Percentiles rank a stretch among this genome's conserved stretches.
These are phyloP conservation scores for Myotis lucifugus DNA, from an alignment of 2,113 vertebrate species.

Conservation along the genomic window DNA sequence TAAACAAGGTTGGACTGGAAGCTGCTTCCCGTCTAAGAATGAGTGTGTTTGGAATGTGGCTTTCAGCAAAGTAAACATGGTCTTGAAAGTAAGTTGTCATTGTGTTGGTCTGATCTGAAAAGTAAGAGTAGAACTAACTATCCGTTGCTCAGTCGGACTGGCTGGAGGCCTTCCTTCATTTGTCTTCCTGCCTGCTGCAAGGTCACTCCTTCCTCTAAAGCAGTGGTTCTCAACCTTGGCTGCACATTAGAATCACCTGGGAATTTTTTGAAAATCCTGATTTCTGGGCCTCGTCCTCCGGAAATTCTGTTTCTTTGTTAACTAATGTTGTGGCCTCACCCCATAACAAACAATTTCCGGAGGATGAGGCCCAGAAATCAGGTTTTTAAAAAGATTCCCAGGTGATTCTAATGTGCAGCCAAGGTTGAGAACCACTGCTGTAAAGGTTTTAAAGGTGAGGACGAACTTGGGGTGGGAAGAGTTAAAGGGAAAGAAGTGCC, in stretches of 20 bases:
- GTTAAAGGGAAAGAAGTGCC: slow-evolving; percentile 50
- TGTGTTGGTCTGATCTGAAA: slow-evolving; percentile 65
- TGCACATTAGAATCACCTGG: no score
- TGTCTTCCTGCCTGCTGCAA: neutral
- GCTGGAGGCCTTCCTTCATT: neutral
- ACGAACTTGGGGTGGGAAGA: slow-evolving; percentile 49
- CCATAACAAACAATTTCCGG: no score
- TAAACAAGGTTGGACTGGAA: slow-evolving; percentile 72
- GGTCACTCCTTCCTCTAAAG: neutral
- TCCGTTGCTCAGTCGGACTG: neutral
- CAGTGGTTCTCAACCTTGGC: no score
- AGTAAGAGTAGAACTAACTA: slow-evolving; percentile 62
- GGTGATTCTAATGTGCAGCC: no score
- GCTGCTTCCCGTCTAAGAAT: slow-evolving; percentile 48
- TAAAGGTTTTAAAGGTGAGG: slow-evolving; percentile 30
- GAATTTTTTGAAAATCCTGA: no score
- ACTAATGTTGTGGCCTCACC: no score
- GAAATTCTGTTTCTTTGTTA: no score
- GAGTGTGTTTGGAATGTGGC: slow-evolving; percentile 74
- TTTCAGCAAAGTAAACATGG: slow-evolving; percentile 74
- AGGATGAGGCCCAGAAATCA: no score
- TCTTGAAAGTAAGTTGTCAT: slow-evolving; percentile 68
- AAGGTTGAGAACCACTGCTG: no score
- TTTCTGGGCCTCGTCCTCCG: no score
- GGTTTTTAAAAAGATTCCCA: no score